Conservation (phyloP, 1,140 invertebrate genomes). For the Drosophila busckii region DNA sequence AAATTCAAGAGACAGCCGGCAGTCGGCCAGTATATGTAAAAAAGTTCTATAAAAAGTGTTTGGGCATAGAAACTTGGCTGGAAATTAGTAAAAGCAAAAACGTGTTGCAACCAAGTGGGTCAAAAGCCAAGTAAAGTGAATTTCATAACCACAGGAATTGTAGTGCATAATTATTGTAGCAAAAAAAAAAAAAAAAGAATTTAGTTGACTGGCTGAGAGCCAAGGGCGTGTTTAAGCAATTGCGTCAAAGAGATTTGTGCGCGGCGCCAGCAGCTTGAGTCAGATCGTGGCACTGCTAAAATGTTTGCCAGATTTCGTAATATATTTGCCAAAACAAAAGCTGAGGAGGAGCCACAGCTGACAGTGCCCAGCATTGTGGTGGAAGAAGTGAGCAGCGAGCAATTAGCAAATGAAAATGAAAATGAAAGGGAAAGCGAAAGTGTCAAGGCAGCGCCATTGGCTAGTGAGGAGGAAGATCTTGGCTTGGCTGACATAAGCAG, state of each 20-base stretch:
- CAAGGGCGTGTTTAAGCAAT: conserved; percentile 59
- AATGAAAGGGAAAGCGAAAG: not conserved
- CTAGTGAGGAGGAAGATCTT: conserved; percentile 52
- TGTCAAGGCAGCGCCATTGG: conserved; percentile 43
- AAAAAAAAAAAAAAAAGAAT: too few species aligned
- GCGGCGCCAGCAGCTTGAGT: conserved; percentile 10
- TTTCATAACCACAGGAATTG: too few species aligned
- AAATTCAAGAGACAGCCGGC: conserved; percentile 45
- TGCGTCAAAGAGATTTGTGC: conserved; percentile 55
- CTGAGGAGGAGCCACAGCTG: conserved; percentile 22
- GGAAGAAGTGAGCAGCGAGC: conserved; percentile 13
- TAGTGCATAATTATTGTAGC: conserved; percentile 21
- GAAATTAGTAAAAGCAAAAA: conserved; percentile 23
- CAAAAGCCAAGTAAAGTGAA: conserved; percentile 32
- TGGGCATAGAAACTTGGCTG: conserved; percentile 23
- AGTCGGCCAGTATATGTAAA: conserved; percentile 19
- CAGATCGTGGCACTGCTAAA: conserved; percentile 2
- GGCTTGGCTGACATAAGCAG: conserved; percentile 20
- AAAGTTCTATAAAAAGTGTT: conserved; percentile 18
- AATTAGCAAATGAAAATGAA: not conserved
- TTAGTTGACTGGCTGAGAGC: conserved; percentile 47
- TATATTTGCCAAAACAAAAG: conserved; percentile 67
- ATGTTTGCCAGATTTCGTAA: conserved; percentile 77
- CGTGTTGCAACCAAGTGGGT: conserved; percentile 45
- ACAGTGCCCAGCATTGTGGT: conserved; percentile 53